phyloP scores from a whole-genome alignment of 2,113 vertebrate species.

The Phrynosoma blainvillii region DNA sequence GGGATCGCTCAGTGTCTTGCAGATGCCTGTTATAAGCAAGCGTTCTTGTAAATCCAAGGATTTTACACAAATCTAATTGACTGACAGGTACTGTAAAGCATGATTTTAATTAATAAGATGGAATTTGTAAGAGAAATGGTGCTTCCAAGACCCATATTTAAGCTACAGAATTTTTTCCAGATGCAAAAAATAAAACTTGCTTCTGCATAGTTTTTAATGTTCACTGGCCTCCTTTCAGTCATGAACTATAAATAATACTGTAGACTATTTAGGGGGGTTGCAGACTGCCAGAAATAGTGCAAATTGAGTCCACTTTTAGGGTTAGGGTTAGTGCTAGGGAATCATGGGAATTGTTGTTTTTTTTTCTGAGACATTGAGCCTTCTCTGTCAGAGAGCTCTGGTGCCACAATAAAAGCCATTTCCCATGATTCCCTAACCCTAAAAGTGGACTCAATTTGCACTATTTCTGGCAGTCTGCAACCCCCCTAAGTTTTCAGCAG shows the following conservation, averaged over 20 bases:
- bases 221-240: background rate
- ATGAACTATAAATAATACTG: background rate
- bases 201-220: background rate
- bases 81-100: background rate
- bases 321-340: too few species aligned
- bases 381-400: too few species aligned
- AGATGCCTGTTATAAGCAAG: background rate
- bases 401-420: too few species aligned
- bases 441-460: too few species aligned
- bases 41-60: background rate
- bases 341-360: too few species aligned
- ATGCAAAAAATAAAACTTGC: background rate
- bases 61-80: background rate
- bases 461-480: too few species aligned
- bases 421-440: too few species aligned
- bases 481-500: background rate
- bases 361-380: too few species aligned
- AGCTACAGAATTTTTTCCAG: background rate
- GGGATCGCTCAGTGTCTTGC: background rate
- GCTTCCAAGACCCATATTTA: background rate
- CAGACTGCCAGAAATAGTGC: too few species aligned
- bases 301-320: too few species aligned
- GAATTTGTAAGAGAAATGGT: background rate
- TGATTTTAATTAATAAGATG: background rate
- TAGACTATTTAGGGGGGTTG: too few species aligned